Base-by-base conservation (phyloP, 2,888 invertebrate genomes). In the Melinaea menophilus region DNA sequence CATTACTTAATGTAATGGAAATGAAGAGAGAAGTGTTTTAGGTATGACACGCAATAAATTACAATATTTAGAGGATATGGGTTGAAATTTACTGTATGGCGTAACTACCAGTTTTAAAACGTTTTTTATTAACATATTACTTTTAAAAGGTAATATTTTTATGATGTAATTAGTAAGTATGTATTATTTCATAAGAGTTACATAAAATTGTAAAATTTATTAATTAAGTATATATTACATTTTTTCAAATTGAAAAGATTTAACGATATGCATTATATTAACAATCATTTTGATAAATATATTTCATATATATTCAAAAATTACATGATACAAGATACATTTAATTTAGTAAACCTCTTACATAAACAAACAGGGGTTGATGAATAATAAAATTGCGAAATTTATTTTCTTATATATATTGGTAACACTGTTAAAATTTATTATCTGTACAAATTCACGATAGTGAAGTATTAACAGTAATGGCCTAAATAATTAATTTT, bases 381-480 rank as follows among this genome's bases (percentile, higher is more conserved):
- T 54, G 31, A 64, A 61, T 67, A 65, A 65, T 68, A 59, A 56
- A 51, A 64, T 65, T 61, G 64, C 22, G 22, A 61, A 63, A 65
- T 63, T 67, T 61, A 46, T 65, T 67, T 68, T 67, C 65, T 62
- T 65, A 59, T 58, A 55, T 45, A 37, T 55, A 61, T 59, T 34
- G 45, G n/a, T 22, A n/a, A 48, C 45, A 51, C 41, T 56, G 51
- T 61, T 56, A 54, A 58, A 61, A 33, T 61, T 64, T 64, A 66
- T 66, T 51, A 58, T 54, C 48, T 55, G 45, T 51, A 55, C 58
- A 59, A 66, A 69, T 63, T 66, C 59, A 61, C 56, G 59, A 48
- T 22, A 58, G 4, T 46, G 58, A 62, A 58, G 48, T 48, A 59
- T 61, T 55, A 56, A 57, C 54, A n/a, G 56, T 60, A 55, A 56